Evolutionary conservation across 2,113 vertebrate genomes (phyloP), one percentile per base, ranked within the genome.

Genomic region (Butastur rufipennis): DNA sequence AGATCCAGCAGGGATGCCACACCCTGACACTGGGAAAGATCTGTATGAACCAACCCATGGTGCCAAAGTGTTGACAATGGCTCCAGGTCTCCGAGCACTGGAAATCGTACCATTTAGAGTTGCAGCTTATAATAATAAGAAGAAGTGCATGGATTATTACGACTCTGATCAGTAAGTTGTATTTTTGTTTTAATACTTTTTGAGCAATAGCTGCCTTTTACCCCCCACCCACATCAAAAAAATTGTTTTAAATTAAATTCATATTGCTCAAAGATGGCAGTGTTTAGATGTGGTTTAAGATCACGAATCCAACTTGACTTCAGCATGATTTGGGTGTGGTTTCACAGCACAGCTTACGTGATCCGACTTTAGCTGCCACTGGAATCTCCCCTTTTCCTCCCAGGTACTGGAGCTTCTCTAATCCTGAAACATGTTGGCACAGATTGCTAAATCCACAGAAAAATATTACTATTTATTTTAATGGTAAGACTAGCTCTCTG

Each of bases 51-150:
- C 99, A 59, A 98, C 98, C 15, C 99, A 99, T 2, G 99, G 99
- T 4, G 99, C 99, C 88, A 99, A 99, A 98, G 99, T 99, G 80
- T 98, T 99, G 93, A 99, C 99, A 52, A 99, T 99, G 99, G 99
- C 99, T 34, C 99, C 99, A 2, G 99, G 99, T 65, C 98, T 99
- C 62, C 99, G 99, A 97, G 99, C 99, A 3, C 86, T 99, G 96
- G 99, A 99, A 97, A 99, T 99, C 7, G 99, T 99, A 47, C 99
- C 99, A 83, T 99, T 99, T 95, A 99, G 99, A 80, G 99, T 99
- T 16, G 99, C 99, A 31, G 99, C 99, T 58, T 99, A 99, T 96
- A 99, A 99, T 95, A 99, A 99, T 86, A 98, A 98, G 67, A 99
- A 99, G 98, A 98, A 98, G 95, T 98, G 98, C 45, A 99, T 99